Evolutionary conservation across 2,888 invertebrate genomes (phyloP).

Genomic region (Chironomus tentans): DNA sequence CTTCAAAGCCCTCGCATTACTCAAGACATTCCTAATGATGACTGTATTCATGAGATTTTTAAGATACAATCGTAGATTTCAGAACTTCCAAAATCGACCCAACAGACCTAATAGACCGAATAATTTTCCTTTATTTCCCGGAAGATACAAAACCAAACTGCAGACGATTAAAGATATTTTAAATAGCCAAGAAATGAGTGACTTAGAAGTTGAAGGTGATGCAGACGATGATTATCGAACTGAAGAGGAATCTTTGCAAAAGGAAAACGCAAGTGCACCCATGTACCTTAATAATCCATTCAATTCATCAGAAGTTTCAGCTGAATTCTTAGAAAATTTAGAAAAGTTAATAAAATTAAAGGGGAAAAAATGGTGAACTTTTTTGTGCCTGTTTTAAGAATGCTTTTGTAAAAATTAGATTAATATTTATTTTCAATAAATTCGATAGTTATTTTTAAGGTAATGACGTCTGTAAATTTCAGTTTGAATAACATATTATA

Average conservation of each 20-base stretch:
- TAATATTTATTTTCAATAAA: no score
- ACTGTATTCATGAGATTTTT: slow-evolving; percentile 1
- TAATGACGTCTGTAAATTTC: no score
- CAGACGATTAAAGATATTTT: slow-evolving; percentile 21
- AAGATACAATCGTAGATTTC: not conserved
- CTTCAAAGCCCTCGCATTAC: slow-evolving; percentile 13
- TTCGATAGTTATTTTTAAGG: not conserved
- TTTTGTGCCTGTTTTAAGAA: no score
- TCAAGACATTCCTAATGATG: slow-evolving; percentile 5
- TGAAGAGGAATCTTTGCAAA: slow-evolving; percentile 4
- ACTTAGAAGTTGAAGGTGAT: not conserved
- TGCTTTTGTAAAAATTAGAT: no score
- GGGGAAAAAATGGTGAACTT: slow-evolving; percentile 16
- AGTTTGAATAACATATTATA: no score
- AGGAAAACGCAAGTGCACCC: not conserved
- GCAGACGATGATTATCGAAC: not conserved
- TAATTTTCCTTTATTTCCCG: not conserved
- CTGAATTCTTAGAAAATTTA: slow-evolving; percentile 17
- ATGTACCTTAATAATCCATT: slow-evolving; percentile 12
- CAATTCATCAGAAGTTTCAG: not conserved
- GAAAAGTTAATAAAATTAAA: slow-evolving; percentile 8
- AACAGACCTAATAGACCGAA: not conserved
- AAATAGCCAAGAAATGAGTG: not conserved
- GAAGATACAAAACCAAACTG: not conserved
- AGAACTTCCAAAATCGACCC: not conserved